Conservation (phyloP, 2,888 invertebrate genomes). For the Oscheius myriophilus region DNA sequence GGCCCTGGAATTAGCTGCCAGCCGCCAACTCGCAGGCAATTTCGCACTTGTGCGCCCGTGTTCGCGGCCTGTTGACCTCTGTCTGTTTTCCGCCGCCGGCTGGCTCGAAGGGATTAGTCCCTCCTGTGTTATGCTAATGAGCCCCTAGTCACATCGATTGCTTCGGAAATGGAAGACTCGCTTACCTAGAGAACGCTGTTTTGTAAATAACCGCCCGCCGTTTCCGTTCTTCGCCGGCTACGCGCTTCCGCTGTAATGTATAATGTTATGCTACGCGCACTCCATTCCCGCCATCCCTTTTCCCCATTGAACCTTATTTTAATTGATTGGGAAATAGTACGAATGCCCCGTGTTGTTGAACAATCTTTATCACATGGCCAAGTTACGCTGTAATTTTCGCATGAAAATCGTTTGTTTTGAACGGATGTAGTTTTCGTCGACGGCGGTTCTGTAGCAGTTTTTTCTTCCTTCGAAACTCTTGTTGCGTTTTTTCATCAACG, state of each 20-base stretch:
- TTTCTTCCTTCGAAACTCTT: too few relatives aligned
- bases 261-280: constrained; percentile 22
- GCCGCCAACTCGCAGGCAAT: too few relatives aligned
- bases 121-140: constrained; percentile 26
- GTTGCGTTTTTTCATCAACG: too few relatives aligned
- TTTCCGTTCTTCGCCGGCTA: constrained; percentile 6
- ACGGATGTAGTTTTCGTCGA: too few relatives aligned
- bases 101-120: background rate
- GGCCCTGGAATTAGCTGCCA: too few relatives aligned
- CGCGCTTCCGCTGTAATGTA: constrained; percentile 26
- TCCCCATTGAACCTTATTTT: background rate
- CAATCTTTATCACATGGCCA: background rate
- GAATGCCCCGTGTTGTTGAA: background rate
- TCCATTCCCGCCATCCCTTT: constrained; percentile 3
- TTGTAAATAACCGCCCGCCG: background rate
- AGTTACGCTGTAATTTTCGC: too few relatives aligned
- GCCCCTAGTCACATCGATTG: background rate
- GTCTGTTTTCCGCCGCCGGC: constrained; percentile 6
- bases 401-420: too few relatives aligned
- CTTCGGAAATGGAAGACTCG: too few relatives aligned
- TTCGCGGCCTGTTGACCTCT: background rate
- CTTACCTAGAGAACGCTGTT: constrained; percentile 10
- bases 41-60: too few relatives aligned
- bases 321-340: background rate
- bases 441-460: too few relatives aligned